Base-by-base conservation (phyloP, 2,888 invertebrate species). In the Tachina grossa region DNA sequence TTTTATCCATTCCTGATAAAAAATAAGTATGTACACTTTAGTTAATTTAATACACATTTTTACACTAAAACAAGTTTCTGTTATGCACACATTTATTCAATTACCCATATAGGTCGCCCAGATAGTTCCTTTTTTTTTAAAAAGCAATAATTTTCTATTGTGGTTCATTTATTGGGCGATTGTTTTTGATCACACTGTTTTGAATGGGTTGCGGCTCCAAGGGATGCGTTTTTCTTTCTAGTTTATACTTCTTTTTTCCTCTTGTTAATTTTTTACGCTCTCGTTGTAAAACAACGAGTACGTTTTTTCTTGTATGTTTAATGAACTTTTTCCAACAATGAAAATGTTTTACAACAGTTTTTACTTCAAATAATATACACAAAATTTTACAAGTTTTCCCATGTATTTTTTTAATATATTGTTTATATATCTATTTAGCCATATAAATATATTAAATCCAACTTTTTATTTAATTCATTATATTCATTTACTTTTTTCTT, bases 231-330 rank as follows among this genome's bases (percentile, higher is more conserved):
- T 81, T 75, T 75, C 49, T 75, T 68, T 72, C 39, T 59, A 80
- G 86, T 80, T 85, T 71, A 79, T 86, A 71, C 53, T 76, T 83
- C 71, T 41, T 16, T 41, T 16, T 55, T 72, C 43, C 74, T 81
- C 81, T 80, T 71, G 31, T 61, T 74, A 68, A 49, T 55, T 72
- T 68, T 74, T 82, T 61, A 68, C 45, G 61, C 55, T 51, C 53
- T 78, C 83, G 78, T 74, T 82, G 79, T 68, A 61, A 82, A 76
- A 59, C 75, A 76, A 65, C 82, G 82, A 82, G 57, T 82, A 71
- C 39, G 69, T 59, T 74, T 74, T n/a, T 63, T 63, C 68, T 72
- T 69, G 57, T 59, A 71, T 75, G 57, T 57, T 78, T 57, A 81
- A 82, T 78, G 13, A 61, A 75, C 59, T 81, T 81, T 59, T 75